Evolutionary conservation across 2,113 vertebrate species (phyloP), one percentile per base, ranked within the genome.

Genomic region (Otocyon megalotis): DNA sequence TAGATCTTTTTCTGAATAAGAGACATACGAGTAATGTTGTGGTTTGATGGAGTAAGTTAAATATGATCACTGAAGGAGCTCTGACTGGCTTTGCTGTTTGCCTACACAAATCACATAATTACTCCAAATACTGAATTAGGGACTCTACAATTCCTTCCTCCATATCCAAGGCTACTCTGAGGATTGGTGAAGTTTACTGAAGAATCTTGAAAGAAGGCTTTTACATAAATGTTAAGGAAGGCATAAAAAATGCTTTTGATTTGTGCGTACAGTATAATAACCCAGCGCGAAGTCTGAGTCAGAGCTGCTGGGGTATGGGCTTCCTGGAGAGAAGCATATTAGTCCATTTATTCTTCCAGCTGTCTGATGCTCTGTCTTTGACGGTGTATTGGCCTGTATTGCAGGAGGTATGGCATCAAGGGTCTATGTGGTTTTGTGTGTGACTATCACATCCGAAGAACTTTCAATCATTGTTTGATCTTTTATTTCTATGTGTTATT

Each of bases 211-310:
- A 88, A 79, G 60, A 95, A 93, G 17, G 16, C 24, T 90, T 94
- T 82, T 87, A 32, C n/a, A 71, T 84, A 92, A 88, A 93, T 89
- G 53, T 20, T 80, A 89, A 93, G 32, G 30, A 54, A 93, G n/a
- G 76, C 62, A 58, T 14, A 72, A 26, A 85, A 84, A 83, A 74
- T 12, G 62, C 54, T 96, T 96, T 65, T 89, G 92, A 93, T 89
- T 71, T 93, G 62, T 74, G 30, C 0, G 11, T 37, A 71, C 77
- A 67, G 35, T 65, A 32, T 65, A 71, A 94, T 13, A 93, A 53
- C 58, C 15, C 74, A 89, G 72, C 0, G 0, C 5, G 0, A 37
- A 4, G 17, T 83, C 56, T 86, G 72, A 63, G 32, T 77, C 72
- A 60, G 80, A 85, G 54, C 54, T 63, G 62, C 83, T 20, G 32